Conservation (phyloP, 2,113 vertebrate genomes). For the Scomber scombrus region DNA sequence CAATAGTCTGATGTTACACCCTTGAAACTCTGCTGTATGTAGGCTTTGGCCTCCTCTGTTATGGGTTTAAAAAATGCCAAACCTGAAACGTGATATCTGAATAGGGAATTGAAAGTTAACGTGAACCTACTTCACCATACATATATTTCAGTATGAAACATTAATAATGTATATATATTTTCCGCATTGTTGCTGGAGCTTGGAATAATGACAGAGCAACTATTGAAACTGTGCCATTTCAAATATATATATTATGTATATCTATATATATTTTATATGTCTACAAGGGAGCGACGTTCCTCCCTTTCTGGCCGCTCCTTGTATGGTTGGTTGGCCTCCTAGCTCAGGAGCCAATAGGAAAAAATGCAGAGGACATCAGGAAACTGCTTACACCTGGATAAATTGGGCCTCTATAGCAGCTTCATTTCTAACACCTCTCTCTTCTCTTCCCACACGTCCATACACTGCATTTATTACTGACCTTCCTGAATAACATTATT, state of each 20-base stretch:
- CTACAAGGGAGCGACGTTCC: background rate
- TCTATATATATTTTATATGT: background rate
- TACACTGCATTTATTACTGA: too few relatives aligned
- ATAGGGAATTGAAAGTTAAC: slow-evolving; percentile 48
- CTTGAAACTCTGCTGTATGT: slow-evolving; percentile 9
- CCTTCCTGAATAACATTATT: too few relatives aligned
- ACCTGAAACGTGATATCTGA: slow-evolving; percentile 53
- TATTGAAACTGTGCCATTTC: background rate
- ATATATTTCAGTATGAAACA: slow-evolving; percentile 16
- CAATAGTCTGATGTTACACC: slow-evolving; percentile 56
- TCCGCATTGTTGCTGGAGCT: slow-evolving; percentile 3
- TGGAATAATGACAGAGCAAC: background rate
- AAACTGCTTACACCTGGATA: too few relatives aligned
- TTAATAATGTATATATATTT: slow-evolving; percentile 7
- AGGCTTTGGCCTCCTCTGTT: slow-evolving; percentile 33
- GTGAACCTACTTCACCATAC: slow-evolving; percentile 12
- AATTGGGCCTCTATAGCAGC: too few relatives aligned
- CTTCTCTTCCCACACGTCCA: too few relatives aligned
- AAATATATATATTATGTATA: background rate
- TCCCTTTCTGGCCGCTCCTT: too few relatives aligned
- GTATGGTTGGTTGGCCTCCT: too few relatives aligned
- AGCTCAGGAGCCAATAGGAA: too few relatives aligned
- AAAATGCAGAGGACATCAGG: too few relatives aligned
- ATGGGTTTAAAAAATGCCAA: slow-evolving; percentile 41
- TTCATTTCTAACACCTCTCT: too few relatives aligned